These are phyloP conservation scores for Camelus dromedarius DNA, from an alignment of 2,113 vertebrate genomes.

Conservation along the genomic window DNA sequence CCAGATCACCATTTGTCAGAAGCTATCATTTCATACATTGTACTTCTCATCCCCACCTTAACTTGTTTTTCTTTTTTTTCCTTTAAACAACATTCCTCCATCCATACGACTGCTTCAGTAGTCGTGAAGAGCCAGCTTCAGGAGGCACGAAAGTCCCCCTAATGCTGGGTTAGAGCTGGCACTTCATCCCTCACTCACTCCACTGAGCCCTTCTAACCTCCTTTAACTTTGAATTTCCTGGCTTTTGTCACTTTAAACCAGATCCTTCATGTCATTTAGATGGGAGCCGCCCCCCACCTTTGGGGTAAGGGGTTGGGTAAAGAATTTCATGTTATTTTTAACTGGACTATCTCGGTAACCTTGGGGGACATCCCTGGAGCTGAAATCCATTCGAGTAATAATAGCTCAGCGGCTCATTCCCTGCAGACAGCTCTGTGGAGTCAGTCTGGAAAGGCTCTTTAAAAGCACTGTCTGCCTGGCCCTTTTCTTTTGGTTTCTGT, in stretches of 20 bases:
- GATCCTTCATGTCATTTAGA: conserved; percentile 14
- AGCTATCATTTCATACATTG: background rate
- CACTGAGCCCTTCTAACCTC: background rate
- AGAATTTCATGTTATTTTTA: conserved; percentile 81
- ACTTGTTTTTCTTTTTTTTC: background rate
- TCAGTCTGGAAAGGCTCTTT: conserved; percentile 77
- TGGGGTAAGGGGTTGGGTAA: background rate
- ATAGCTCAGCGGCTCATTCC: conserved; percentile 62
- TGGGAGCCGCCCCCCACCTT: rapidly evolving
- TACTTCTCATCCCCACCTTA: background rate
- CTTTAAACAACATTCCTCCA: background rate
- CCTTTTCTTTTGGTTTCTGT: conserved; percentile 75
- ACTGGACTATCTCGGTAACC: conserved; percentile 78
- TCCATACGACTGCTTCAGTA: background rate
- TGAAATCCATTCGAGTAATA: conserved; percentile 76
- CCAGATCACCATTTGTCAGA: background rate
- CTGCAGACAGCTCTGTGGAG: background rate
- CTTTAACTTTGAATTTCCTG: conserved; percentile 63
- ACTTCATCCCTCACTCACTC: background rate
- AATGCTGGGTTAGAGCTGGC: background rate
- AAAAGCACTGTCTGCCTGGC: conserved; percentile 52
- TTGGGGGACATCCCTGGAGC: conserved; percentile 63
- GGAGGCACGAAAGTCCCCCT: background rate
- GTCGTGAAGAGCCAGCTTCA: background rate
- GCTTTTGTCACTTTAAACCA: conserved; percentile 62